phyloP scores from a whole-genome alignment of 2,888 invertebrate genomes.

The Galeruca laticollis region DNA sequence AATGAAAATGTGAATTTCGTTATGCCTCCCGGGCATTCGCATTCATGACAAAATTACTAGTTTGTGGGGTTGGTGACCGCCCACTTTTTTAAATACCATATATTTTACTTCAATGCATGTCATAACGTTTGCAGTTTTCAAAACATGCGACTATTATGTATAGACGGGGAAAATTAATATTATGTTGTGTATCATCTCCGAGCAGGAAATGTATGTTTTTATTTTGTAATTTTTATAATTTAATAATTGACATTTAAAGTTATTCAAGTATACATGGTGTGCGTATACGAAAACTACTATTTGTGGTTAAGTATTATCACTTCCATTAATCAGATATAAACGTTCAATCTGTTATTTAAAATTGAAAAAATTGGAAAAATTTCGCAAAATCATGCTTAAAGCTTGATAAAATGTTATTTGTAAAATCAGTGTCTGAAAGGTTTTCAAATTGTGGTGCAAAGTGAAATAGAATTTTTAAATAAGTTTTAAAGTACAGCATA shows the following conservation, averaged over 20 bases:
- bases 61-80: constrained; percentile 30
- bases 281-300: background rate
- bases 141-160: constrained; percentile 43
- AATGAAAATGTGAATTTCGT: constrained; percentile 45
- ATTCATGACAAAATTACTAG: constrained; percentile 9
- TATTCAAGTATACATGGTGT: background rate
- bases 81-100: constrained; percentile 53
- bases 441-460: too few relatives aligned
- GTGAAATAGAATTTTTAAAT: too few relatives aligned
- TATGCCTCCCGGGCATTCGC: constrained; percentile 46
- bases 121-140: constrained; percentile 50
- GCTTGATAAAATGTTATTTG: too few relatives aligned
- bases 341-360: too few relatives aligned
- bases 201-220: constrained; percentile 1
- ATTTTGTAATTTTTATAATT: background rate
- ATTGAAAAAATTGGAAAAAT: too few relatives aligned
- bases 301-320: too few relatives aligned
- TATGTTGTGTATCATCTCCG: constrained; percentile 3
- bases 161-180: constrained; percentile 18
- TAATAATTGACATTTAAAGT: background rate
- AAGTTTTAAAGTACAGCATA: too few relatives aligned
- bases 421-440: too few relatives aligned
- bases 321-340: too few relatives aligned
- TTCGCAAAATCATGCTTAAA: too few relatives aligned
- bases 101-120: constrained; percentile 51